Conservation (phyloP, 2,888 invertebrate species). For the Ichneumoninae sp. region DNA sequence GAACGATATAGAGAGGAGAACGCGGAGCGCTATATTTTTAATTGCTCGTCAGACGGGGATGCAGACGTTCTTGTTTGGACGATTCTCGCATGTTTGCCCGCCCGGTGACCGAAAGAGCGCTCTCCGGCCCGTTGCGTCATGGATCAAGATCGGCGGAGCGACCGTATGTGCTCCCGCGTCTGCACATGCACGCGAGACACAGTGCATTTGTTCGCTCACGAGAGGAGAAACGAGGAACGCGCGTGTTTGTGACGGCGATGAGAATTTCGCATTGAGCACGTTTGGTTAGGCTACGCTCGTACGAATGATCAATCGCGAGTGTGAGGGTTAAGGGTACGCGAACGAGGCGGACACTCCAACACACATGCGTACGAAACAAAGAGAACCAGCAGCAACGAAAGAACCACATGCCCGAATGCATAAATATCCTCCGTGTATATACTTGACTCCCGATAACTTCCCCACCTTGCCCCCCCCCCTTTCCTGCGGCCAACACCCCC, state of each 20-base stretch:
- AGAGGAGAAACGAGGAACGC: not conserved
- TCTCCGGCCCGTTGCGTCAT: conserved; percentile 52
- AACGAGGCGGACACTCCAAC: conserved; percentile 48
- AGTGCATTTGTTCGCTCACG: conserved; percentile 45
- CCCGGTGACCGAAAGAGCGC: conserved; percentile 40
- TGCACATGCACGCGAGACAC: not conserved
- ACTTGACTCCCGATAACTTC: conserved; percentile 73
- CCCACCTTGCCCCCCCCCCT: conserved; percentile 13
- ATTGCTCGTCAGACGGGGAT: conserved; percentile 79
- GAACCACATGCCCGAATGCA: conserved; percentile 72
- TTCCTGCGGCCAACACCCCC: not conserved
- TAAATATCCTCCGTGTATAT: conserved; percentile 72
- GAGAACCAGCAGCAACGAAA: conserved; percentile 73
- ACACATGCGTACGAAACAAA: conserved; percentile 72
- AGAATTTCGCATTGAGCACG: conserved; percentile 55
- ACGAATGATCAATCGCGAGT: conserved; percentile 15
- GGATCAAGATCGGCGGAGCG: conserved; percentile 50
- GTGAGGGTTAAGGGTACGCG: conserved; percentile 41
- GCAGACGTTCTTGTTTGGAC: conserved; percentile 70
- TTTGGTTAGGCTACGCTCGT: conserved; percentile 42
- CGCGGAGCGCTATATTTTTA: conserved; percentile 79
- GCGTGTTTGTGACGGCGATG: conserved; percentile 31
- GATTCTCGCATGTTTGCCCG: conserved; percentile 45
- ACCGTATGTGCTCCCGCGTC: not conserved
- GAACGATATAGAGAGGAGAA: conserved; percentile 9